phyloP scores from a whole-genome alignment of 2,113 vertebrate species.

The Chamaea fasciata region DNA sequence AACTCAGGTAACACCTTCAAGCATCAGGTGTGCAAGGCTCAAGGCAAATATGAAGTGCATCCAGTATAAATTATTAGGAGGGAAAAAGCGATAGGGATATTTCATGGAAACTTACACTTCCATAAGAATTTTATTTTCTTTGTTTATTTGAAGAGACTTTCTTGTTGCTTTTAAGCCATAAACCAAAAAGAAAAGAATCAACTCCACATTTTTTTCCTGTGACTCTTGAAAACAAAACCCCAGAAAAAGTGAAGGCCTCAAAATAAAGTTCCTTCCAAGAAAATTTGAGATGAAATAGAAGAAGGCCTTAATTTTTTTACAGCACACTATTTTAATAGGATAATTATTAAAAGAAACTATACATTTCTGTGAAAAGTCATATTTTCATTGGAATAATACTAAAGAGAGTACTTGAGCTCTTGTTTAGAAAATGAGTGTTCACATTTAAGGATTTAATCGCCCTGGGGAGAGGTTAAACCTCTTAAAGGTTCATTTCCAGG shows the following conservation, averaged over 20 bases:
- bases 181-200: background rate
- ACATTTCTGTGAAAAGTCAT: background rate
- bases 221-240: background rate
- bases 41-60: background rate
- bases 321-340: background rate
- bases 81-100: background rate
- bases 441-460: slow-evolving; percentile 1
- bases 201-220: background rate
- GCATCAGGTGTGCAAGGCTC: background rate
- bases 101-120: background rate
- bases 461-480: slow-evolving; percentile 21
- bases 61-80: background rate
- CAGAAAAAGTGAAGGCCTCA: background rate
- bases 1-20: background rate
- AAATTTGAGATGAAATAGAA: background rate
- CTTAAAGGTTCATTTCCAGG: slow-evolving; percentile 16
- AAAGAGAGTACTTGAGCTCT: background rate
- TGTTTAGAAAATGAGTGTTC: slow-evolving; percentile 22
- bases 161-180: background rate
- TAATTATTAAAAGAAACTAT: background rate
- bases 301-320: background rate
- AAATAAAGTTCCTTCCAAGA: background rate
- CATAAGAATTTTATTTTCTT: background rate
- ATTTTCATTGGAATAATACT: background rate
- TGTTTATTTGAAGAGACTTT: background rate